Evolutionary conservation across 2,113 vertebrate species (phyloP).

Genomic region (Corythaixoides concolor): DNA sequence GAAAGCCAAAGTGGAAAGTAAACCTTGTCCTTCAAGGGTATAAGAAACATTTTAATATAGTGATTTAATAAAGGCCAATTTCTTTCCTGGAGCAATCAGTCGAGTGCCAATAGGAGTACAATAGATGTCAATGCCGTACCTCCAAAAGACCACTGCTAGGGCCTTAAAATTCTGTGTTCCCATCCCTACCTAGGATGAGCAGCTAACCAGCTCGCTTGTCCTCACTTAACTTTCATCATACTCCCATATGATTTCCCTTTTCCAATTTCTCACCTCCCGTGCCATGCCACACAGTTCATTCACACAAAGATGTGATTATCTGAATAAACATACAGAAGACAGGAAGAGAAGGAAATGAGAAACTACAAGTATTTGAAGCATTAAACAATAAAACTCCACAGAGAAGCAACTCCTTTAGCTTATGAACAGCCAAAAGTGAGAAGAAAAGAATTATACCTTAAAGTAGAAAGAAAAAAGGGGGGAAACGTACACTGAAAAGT

Average conservation of each 20-base stretch:
- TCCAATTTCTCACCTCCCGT: not conserved
- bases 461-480: not conserved
- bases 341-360: not conserved
- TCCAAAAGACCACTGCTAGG: not conserved
- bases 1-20: not conserved
- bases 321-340: not conserved
- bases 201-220: not conserved
- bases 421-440: not conserved
- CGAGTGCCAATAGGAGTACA: not conserved
- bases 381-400: not conserved
- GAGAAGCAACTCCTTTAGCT: not conserved
- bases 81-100: not conserved
- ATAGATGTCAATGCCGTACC: not conserved
- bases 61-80: not conserved
- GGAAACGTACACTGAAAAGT: not conserved
- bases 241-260: not conserved
- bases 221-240: not conserved
- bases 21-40: not conserved
- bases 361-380: not conserved
- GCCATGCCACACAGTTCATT: not conserved
- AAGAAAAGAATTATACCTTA: not conserved
- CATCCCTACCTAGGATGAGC: not conserved
- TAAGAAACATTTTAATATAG: not conserved
- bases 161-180: not conserved
- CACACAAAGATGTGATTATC: not conserved